Evolutionary conservation across 2,113 vertebrate species (phyloP).

Genomic region (Xerus inauris): DNA sequence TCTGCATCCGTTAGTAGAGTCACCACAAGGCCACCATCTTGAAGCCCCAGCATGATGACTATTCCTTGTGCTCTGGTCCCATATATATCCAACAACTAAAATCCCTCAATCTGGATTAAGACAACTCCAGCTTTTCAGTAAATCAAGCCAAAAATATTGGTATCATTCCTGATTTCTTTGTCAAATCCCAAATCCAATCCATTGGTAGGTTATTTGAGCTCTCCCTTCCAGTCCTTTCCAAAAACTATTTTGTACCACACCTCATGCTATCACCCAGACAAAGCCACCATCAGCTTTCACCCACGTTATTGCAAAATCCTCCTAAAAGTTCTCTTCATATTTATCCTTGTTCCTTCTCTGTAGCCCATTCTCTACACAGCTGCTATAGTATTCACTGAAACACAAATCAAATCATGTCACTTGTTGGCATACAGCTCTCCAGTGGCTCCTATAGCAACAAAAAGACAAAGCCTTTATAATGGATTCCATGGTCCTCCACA

Average conservation of each 20-base stretch:
- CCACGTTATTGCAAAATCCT: not conserved
- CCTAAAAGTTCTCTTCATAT: not conserved
- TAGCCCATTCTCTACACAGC: not conserved
- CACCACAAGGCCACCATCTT: not conserved
- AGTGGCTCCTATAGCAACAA: not conserved
- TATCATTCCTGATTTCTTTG: not conserved
- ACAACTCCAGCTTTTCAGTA: not conserved
- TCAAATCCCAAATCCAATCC: not conserved
- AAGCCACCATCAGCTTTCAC: not conserved
- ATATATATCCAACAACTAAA: not conserved
- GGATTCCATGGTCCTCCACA: not conserved
- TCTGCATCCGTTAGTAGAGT: not conserved
- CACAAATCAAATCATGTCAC: not conserved
- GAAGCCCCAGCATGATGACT: not conserved
- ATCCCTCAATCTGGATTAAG: not conserved
- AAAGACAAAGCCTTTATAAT: not conserved
- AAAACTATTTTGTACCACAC: not conserved
- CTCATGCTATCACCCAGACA: not conserved
- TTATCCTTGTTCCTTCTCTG: not conserved
- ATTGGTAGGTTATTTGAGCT: not conserved
- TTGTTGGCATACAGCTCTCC: not conserved
- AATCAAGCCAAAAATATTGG: not conserved
- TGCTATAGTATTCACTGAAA: not conserved
- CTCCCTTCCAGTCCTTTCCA: not conserved
- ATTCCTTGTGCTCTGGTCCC: not conserved